Base-by-base conservation (phyloP, 1,140 invertebrate species). In the Meteorus sp. region DNA sequence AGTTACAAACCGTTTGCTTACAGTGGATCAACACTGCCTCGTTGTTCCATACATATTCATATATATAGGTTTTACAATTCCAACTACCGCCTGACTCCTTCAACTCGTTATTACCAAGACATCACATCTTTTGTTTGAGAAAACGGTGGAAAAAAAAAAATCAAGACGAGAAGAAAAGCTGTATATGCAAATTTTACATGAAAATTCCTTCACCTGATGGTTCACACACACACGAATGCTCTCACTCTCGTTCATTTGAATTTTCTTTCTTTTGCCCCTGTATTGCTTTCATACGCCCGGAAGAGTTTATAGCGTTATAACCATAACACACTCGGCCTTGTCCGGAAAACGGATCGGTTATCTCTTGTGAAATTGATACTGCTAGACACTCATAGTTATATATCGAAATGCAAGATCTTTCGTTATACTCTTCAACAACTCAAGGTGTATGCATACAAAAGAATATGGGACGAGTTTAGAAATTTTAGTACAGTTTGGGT, bases 331-430 rank as follows among this genome's bases (percentile, higher is more conserved):
- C 3, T 15, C 20, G 50, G 19, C 55, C 54, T 52, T 39, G 44
- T 51, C 44, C 35, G 17, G 13, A 9, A 19, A 22, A 29, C 35
- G 53, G 13, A 56, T 43, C 52, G 44, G 17, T 51, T 27, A 57
- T 56, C 53, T 47, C 57, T 53, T 55, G 48, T 43, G 56, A 57
- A 61, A 57, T 61, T 61, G 60, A 57, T 61, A 61, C 35, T 27
- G 31, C 31, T 37, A 23, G 37, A 9, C 4, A 29, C 27, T 39
- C 8, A 19, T 27, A 29, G 19, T 9, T 19, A 37, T 35, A 20
- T 61, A 57, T 57, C 55, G 55, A 61, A 25, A 31, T 29, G 45
- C n/a, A 41, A 53, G 60, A 61, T 61, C 60, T n/a, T n/a, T 56
- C 56, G 52, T 61, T 56, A 57, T 50, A 53, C 41, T 35, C 17